Percentiles rank a stretch among this genome's conserved stretches.
These are phyloP conservation scores for Engystomops pustulosus DNA, from an alignment of 2,113 vertebrate species.

Conservation along the genomic window DNA sequence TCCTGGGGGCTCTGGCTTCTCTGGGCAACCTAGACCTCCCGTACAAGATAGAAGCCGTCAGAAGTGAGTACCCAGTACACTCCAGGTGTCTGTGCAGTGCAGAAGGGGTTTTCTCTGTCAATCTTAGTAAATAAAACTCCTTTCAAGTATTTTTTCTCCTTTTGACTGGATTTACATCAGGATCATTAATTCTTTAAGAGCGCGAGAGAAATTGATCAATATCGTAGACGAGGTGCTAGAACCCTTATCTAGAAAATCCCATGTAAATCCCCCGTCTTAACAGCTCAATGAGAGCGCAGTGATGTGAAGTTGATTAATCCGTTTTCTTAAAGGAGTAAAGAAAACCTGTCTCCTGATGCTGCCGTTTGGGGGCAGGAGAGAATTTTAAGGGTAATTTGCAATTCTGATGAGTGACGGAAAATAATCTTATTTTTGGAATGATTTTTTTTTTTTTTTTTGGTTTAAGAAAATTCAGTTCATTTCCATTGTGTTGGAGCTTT, in stretches of 20 bases:
- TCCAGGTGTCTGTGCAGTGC: not conserved
- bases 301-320: conserved; percentile 99
- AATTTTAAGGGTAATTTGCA: conserved; percentile 81
- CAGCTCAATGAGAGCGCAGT: conserved; percentile 92
- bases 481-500: conserved; percentile 63
- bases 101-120: not conserved
- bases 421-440: conserved; percentile 79
- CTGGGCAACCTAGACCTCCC: conserved; percentile 90
- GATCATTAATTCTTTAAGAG: conserved; percentile 85
- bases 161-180: conserved; percentile 79
- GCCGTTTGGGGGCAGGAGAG: conserved; percentile 80
- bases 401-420: conserved; percentile 90
- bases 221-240: conserved; percentile 94
- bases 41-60: conserved; percentile 91
- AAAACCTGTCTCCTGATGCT: conserved; percentile 87
- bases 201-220: conserved; percentile 87
- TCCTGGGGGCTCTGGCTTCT: conserved; percentile 92
- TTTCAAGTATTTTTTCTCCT: conserved; percentile 26
- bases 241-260: conserved; percentile 99
- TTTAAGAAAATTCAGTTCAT: conserved; percentile 71
- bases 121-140: conserved; percentile 23
- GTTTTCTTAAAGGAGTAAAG: conserved; percentile 90
- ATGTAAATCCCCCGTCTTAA: conserved; percentile 98
- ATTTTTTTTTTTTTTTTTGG: conserved; percentile 55
- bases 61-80: conserved; percentile 81